Percentiles rank a stretch among this genome's conserved stretches.
These are phyloP conservation scores for Microplitis mediator DNA, from an alignment of 1,140 invertebrate genomes.

Conservation along the genomic window DNA sequence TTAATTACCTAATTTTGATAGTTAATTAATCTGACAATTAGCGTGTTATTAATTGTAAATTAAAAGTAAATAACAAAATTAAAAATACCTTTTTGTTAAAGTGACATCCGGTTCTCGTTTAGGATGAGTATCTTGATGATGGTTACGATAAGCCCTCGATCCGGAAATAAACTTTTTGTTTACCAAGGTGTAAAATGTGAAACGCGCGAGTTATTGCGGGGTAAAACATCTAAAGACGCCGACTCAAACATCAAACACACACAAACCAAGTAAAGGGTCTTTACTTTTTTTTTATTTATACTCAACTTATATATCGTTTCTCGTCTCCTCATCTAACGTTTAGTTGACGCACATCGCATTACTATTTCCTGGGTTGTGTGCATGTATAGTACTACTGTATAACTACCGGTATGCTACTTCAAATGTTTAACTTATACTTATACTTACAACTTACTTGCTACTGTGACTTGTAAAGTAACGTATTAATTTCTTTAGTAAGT, in stretches of 20 bases:
- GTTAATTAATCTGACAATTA: too few relatives aligned
- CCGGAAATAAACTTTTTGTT: constrained; percentile 37
- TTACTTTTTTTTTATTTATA: constrained; percentile 20
- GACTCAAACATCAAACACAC: constrained; percentile 2
- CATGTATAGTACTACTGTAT: background rate
- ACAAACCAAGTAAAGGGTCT: background rate
- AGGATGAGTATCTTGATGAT: constrained; percentile 12
- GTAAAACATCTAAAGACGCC: constrained; percentile 34
- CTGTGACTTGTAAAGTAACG: too few relatives aligned
- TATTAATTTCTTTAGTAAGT: too few relatives aligned
- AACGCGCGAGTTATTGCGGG: constrained; percentile 35
- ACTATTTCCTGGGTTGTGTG: background rate
- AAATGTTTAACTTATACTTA: too few relatives aligned
- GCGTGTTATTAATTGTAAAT: too few relatives aligned
- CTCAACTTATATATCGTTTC: background rate
- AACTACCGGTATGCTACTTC: constrained; percentile 14
- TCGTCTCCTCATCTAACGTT: background rate
- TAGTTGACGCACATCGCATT: background rate
- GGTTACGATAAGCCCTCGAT: constrained; percentile 15
- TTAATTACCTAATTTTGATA: too few relatives aligned
- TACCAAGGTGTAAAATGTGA: constrained; percentile 39
- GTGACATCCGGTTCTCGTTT: constrained; percentile 16
- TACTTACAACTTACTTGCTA: too few relatives aligned
- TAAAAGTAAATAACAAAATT: too few relatives aligned
- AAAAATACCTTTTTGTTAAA: background rate